Evolutionary conservation across 2,888 invertebrate species (phyloP).

Genomic region (Drosophila villosipedis): DNA sequence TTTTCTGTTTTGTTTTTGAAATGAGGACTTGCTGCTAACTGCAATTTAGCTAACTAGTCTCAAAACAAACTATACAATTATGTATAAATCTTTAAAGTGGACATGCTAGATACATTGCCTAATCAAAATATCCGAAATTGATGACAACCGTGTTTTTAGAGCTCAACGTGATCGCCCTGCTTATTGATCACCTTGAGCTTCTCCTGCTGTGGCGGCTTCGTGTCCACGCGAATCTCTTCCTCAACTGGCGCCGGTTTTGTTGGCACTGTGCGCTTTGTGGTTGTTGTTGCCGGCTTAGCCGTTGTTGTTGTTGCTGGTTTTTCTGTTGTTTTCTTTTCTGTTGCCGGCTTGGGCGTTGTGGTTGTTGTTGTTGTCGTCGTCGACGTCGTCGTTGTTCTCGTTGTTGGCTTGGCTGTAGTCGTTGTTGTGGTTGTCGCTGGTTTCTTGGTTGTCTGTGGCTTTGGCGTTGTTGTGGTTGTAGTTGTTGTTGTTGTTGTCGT

Average conservation of each 20-base stretch:
- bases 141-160: conserved; percentile 65
- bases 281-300: conserved; percentile 54
- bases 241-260: conserved; percentile 86
- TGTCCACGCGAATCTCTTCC: conserved; percentile 87
- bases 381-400: conserved; percentile 58
- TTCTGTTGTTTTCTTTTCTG: conserved; percentile 41
- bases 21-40: conserved; percentile 35
- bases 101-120: conserved; percentile 18
- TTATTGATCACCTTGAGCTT: conserved; percentile 88
- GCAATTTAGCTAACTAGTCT: conserved; percentile 44
- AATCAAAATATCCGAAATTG: conserved; percentile 13
- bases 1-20: conserved; percentile 9
- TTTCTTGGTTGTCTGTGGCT: conserved; percentile 62
- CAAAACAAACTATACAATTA: conserved; percentile 36
- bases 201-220: conserved; percentile 86
- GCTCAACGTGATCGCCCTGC: conserved; percentile 85
- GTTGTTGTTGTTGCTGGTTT: conserved; percentile 61
- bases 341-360: conserved; percentile 44
- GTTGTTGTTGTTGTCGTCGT: conserved; percentile 61
- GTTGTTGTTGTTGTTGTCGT: conserved; percentile 71
- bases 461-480: conserved; percentile 60
- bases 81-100: conserved; percentile 9
- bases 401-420: conserved; percentile 70
- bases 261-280: conserved; percentile 76
- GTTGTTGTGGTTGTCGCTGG: conserved; percentile 35